phyloP scores from a whole-genome alignment of 2,797 vertebrate genomes.

The Melanotaenia pygmaea region DNA sequence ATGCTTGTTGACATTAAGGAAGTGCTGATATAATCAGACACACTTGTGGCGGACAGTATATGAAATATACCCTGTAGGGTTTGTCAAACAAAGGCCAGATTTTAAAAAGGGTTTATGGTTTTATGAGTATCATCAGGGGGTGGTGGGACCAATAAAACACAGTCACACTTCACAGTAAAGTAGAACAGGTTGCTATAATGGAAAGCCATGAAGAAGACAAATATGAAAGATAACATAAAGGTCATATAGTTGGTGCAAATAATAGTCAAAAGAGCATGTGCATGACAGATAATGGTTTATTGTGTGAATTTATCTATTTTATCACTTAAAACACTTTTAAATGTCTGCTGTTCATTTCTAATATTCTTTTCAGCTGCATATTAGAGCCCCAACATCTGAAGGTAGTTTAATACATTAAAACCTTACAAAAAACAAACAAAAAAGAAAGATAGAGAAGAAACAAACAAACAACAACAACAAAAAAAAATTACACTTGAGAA shows the following conservation, averaged over 20 bases:
- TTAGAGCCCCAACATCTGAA: neutral
- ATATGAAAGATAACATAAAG: neutral
- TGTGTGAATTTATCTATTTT: neutral
- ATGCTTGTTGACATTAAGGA: conserved; percentile 71
- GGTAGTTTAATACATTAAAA: neutral
- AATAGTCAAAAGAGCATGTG: neutral
- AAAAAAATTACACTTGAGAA: neutral
- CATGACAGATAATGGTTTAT: neutral
- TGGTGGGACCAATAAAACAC: neutral
- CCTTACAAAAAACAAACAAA: no score
- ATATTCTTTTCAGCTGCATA: no score
- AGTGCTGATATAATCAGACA: conserved; percentile 66
- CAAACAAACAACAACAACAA: no score
- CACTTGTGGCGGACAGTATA: conserved; percentile 55
- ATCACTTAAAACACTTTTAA: neutral
- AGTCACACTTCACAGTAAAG: neutral
- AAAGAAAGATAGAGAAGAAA: no score
- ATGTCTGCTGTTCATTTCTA: neutral
- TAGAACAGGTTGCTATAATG: neutral
- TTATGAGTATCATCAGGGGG: conserved; percentile 20
- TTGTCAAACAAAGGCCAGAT: conserved; percentile 44
- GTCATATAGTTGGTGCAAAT: neutral
- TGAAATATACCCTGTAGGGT: conserved; percentile 53
- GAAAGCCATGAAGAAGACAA: neutral
- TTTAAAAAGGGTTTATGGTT: conserved; percentile 35